Evolutionary conservation across 2,797 vertebrate genomes (phyloP), one percentile per base, ranked within the genome.

Genomic region (Tinamus major): DNA sequence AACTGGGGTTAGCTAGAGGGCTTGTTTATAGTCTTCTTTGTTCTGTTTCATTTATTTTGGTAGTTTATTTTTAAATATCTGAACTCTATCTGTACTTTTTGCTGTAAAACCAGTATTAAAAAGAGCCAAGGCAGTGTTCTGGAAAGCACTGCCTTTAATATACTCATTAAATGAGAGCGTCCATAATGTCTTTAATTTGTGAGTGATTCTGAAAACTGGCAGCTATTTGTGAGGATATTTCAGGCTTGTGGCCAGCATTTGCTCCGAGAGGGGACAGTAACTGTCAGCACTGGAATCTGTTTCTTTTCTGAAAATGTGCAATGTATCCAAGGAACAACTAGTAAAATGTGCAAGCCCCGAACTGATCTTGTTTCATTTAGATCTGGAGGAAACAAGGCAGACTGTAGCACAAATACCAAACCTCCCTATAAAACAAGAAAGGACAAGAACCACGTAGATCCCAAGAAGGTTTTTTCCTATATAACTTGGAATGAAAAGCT

Each of bases 11-110:
- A 81, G 78, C 79, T 4, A 4, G 10, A 16, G 13, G 12, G 26
- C 5, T 85, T 46, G 26, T 46, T 89, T 11, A 68, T 31, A 74
- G 79, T 68, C 24, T 76, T 75, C 65, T 41, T 76, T 75, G 18
- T 69, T 69, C 55, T 62, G 3, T 62, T 94, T 88, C 3, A 61
- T 74, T 76, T 63, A 7, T 71, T 84, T 74, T 75, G 4, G 19
- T 74, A 9, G 24, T 91, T 89, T 87, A 56, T 33, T 90, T 86
- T 64, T 48, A 79, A 94, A 89, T 80, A 88, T 80, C 84, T 87
- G 33, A 91, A 65, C 8, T 90, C 10, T 8, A 9, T 33, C 21
- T 72, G 5, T 23, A 14, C 31, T 53, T 70, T 58, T 63, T 55
- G 1, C 21, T 61, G 5, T 20, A 82, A 85, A 89, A 51, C 19